A percentile compares a stretch with the other conserved stretches of the same genome.
These are phyloP conservation scores for Notothenia coriiceps DNA, from an alignment of 2,113 vertebrate genomes.

Conservation along the genomic window DNA sequence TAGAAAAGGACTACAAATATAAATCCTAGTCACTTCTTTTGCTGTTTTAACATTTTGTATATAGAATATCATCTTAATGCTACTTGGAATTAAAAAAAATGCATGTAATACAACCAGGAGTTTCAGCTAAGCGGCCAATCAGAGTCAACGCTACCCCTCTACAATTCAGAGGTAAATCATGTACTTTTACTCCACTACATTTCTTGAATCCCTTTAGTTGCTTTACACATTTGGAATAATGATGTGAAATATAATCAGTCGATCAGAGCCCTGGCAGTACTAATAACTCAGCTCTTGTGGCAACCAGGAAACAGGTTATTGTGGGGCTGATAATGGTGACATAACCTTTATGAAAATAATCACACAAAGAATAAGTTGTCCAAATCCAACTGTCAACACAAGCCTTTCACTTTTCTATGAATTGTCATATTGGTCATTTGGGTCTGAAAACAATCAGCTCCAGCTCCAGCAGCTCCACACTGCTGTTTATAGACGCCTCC, in stretches of 20 bases:
- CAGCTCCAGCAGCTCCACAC: neutral
- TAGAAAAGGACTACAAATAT: too few relatives aligned
- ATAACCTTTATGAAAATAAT: neutral
- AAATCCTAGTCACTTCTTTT: neutral
- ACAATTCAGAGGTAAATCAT: too few relatives aligned
- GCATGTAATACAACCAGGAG: neutral
- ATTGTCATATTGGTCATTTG: neutral
- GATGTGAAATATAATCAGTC: too few relatives aligned
- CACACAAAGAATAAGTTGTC: neutral
- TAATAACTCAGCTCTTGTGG: neutral
- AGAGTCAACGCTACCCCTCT: too few relatives aligned
- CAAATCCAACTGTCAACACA: neutral
- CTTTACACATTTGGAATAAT: too few relatives aligned
- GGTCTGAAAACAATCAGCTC: neutral
- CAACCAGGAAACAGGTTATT: neutral
- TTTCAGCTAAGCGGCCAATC: neutral
- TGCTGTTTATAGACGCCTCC: constrained; percentile 37
- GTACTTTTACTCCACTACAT: too few relatives aligned
- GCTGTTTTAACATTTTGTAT: neutral
- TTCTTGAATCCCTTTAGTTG: too few relatives aligned
- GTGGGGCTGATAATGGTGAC: neutral
- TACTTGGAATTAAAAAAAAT: neutral
- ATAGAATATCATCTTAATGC: neutral
- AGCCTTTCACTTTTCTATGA: neutral
- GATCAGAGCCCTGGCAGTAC: neutral